A percentile compares a stretch with the other conserved stretches of the same genome.
Evolutionary conservation across 2,797 vertebrate genomes (phyloP).

Genomic region (Anabacerthia variegaticeps): DNA sequence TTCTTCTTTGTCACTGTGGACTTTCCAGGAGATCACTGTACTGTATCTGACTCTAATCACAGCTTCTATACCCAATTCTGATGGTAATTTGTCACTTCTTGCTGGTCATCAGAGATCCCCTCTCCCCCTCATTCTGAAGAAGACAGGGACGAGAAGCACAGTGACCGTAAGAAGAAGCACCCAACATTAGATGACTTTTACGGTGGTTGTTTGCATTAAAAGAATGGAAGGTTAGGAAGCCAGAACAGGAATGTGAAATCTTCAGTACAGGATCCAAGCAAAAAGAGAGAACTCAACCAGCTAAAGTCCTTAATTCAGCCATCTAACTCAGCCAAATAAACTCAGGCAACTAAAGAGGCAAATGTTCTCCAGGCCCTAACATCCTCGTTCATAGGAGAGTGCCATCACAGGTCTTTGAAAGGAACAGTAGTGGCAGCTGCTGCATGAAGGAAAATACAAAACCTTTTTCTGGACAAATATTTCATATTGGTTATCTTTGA

Average conservation of each 20-base stretch:
- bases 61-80: not conserved
- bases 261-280: not conserved
- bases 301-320: not conserved
- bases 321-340: not conserved
- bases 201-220: not conserved
- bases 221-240: not conserved
- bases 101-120: not conserved
- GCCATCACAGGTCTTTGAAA: not conserved
- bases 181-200: not conserved
- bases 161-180: not conserved
- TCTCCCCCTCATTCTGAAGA: not conserved
- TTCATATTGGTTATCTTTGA: not conserved
- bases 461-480: not conserved
- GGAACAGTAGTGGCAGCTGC: not conserved
- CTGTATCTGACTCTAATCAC: not conserved
- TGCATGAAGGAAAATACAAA: not conserved
- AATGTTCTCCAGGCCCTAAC: not conserved
- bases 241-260: not conserved
- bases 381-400: not conserved
- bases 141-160: not conserved
- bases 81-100: not conserved
- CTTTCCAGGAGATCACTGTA: not conserved
- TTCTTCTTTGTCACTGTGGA: not conserved
- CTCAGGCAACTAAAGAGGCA: not conserved
- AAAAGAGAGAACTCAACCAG: not conserved